Base-by-base conservation (phyloP, 1,140 invertebrate species). In the Euura lappo region DNA sequence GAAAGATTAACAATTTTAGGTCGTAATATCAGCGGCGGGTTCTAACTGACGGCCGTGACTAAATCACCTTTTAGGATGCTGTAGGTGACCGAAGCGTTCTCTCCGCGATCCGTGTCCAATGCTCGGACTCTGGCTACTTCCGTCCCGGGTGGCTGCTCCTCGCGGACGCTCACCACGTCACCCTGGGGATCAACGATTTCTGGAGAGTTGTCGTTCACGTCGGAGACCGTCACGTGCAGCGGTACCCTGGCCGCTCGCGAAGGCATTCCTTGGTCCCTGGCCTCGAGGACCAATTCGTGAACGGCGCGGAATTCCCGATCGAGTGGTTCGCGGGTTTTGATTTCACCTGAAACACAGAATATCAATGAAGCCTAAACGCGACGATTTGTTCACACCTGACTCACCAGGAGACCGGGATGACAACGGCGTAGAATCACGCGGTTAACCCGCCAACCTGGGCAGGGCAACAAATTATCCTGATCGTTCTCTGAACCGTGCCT, bases 151-250 rank as follows among this genome's bases (percentile, higher is more conserved):
- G 94, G 93, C 77, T 96, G 95, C 84, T 97, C 95, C 86, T 97
- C 96, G 65, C 95, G 90, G 7, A 97, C 94, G 78, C 95, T 95
- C 2, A 97, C 92, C 4, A 95, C 92, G 83, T 96, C 94, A 83
- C 96, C 94, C 80, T 94, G 92, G 5, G 95, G 96, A 85, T 97
- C 95, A 45, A 96, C 91, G 72, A 98, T 96, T 84, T 94, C 92
- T 8, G 96, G 96, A 6, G 93, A 90, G 87, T 98, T 98, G 86
- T 98, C 97, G 84, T 98, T 98, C 3, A 96, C 92, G 84, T 98
- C 97, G 11, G 91, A 90, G 3, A 96, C 92, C 72, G 89, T 88
- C 0, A 98, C 91, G 76, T 92, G 89, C 68, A 98, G 87, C 4
- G 92, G 89, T 0, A 95, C 93, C 75, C 94, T 88, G 11, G 93